These are phyloP conservation scores for Cloeon dipterum DNA, from an alignment of 2,888 invertebrate genomes.

Conservation along the genomic window DNA sequence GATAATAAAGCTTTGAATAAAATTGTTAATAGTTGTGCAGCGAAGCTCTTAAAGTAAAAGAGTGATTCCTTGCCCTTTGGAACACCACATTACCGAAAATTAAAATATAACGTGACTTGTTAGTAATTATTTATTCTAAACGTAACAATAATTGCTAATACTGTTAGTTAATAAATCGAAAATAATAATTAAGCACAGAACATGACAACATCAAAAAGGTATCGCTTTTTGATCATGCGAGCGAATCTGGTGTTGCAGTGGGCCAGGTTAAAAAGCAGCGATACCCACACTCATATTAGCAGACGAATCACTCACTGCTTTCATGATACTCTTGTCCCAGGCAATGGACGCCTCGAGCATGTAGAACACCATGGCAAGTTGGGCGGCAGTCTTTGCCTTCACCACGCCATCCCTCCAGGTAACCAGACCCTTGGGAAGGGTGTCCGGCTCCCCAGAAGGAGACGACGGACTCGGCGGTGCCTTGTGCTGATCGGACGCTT, in stretches of 20 bases:
- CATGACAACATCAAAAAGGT: too few relatives aligned
- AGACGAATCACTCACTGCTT: slow-evolving; percentile 56
- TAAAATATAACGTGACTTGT: not conserved
- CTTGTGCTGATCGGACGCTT: too few relatives aligned
- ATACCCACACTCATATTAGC: slow-evolving; percentile 9
- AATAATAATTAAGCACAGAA: too few relatives aligned
- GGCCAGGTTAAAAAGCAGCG: too few relatives aligned
- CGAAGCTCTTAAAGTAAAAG: not conserved
- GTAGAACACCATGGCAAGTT: slow-evolving; percentile 72
- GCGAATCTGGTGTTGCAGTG: too few relatives aligned
- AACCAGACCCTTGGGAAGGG: slow-evolving; percentile 51
- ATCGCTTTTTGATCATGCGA: too few relatives aligned
- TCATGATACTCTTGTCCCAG: slow-evolving; percentile 99
- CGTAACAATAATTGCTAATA: too few relatives aligned
- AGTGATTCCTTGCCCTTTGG: not conserved
- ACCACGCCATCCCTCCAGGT: slow-evolving; percentile 80
- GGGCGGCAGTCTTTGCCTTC: slow-evolving; percentile 66
- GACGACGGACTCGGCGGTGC: not conserved
- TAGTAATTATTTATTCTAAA: too few relatives aligned
- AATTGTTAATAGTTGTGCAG: not conserved
- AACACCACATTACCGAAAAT: not conserved
- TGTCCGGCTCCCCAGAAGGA: slow-evolving; percentile 17
- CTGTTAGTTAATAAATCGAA: not conserved
- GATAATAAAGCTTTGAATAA: not conserved
- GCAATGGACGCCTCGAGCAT: slow-evolving; percentile 81